phyloP scores from a whole-genome alignment of 2,888 invertebrate species.

The Tricholauxania praeusta region DNA sequence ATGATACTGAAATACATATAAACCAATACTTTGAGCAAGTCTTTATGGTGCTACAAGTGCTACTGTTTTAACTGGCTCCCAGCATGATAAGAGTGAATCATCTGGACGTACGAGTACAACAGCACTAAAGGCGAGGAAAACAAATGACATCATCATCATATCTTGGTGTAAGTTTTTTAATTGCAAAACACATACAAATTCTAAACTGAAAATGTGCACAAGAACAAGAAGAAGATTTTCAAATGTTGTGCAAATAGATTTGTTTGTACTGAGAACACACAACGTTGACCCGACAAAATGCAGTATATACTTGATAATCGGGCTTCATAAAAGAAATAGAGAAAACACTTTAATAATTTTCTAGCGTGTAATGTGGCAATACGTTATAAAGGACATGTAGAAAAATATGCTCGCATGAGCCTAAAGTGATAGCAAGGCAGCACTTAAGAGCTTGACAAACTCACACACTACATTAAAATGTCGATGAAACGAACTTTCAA shows the following conservation, averaged over 20 bases:
- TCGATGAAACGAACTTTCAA: too few species aligned
- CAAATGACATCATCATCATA: constrained; percentile 42
- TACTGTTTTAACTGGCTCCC: constrained; percentile 2
- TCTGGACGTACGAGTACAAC: constrained; percentile 23
- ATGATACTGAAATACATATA: neutral
- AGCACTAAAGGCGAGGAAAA: neutral
- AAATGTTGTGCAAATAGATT: constrained; percentile 21
- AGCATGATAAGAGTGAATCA: constrained; percentile 31
- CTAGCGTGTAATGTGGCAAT: too few species aligned
- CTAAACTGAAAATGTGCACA: too few species aligned
- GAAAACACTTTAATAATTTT: too few species aligned
- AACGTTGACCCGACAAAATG: too few species aligned
- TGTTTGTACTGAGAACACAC: neutral
- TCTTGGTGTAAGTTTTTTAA: constrained; percentile 32
- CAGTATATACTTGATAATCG: too few species aligned
- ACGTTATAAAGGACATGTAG: too few species aligned
- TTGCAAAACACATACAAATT: constrained; percentile 33
- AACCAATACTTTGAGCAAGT: constrained; percentile 1
- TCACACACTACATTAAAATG: too few species aligned
- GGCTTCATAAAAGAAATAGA: too few species aligned
- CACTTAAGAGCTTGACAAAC: too few species aligned
- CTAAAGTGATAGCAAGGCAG: too few species aligned
- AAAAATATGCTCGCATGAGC: too few species aligned
- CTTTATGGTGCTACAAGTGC: neutral
- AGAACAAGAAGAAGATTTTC: constrained; percentile 19